Percentiles rank a stretch among this genome's conserved stretches.
These are phyloP conservation scores for Regulus satrapa DNA, from an alignment of 2,113 vertebrate species.

Conservation along the genomic window DNA sequence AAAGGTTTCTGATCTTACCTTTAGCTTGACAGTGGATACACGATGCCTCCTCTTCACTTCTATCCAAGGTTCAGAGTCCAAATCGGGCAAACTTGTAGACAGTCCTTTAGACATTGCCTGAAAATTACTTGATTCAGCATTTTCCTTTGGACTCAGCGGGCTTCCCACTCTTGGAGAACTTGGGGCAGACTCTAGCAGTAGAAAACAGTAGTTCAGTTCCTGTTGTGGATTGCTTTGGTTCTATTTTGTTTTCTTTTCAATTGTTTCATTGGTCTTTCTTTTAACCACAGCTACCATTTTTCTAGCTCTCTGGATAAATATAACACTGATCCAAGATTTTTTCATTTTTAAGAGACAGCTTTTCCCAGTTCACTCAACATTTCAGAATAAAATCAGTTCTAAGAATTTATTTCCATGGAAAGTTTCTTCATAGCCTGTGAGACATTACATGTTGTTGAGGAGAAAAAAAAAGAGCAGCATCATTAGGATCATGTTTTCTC, in stretches of 20 bases:
- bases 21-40: conserved; percentile 73
- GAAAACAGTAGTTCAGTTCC: conserved; percentile 51
- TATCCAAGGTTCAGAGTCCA: conserved; percentile 86
- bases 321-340: neutral
- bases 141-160: conserved; percentile 50
- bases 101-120: conserved; percentile 72
- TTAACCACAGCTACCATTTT: neutral
- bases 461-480: neutral
- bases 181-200: conserved; percentile 74
- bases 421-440: neutral
- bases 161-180: conserved; percentile 74
- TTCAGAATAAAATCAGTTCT: neutral
- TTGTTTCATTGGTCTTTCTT: neutral
- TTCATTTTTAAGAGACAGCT: neutral
- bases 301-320: neutral
- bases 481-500: neutral
- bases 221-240: neutral
- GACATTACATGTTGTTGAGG: neutral
- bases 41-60: conserved; percentile 88
- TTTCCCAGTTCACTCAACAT: neutral
- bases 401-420: neutral
- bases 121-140: conserved; percentile 64
- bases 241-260: neutral
- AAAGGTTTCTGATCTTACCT: conserved; percentile 67
- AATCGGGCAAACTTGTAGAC: conserved; percentile 79